phyloP scores from a whole-genome alignment of 2,797 vertebrate species.

The Corythornis leucogaster region DNA sequence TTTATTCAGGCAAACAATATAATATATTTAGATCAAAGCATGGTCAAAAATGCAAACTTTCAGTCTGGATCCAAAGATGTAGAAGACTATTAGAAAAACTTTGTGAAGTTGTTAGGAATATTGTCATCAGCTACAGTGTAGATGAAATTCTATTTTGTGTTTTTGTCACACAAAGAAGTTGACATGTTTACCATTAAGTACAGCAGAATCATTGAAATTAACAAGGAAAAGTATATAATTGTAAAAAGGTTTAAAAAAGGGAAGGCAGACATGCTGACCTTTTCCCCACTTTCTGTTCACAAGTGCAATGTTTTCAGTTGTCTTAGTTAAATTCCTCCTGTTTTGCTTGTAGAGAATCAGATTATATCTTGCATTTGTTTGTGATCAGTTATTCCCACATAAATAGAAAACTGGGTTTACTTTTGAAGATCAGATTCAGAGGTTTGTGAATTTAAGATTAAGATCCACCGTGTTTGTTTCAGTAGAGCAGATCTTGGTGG shows the following conservation, averaged over 20 bases:
- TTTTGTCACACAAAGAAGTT: neutral
- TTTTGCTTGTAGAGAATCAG: neutral
- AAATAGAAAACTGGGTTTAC: neutral
- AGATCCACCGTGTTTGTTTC: neutral
- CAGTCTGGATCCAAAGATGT: neutral
- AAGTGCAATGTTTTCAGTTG: neutral
- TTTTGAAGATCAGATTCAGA: neutral
- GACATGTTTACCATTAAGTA: neutral
- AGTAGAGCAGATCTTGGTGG: neutral
- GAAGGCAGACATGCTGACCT: neutral
- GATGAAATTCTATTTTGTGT: neutral
- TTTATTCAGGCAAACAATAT: neutral
- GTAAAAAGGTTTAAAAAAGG: neutral
- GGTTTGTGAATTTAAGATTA: neutral
- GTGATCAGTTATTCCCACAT: neutral
- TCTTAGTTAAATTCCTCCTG: neutral
- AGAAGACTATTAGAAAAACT: neutral
- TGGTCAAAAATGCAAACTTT: constrained; percentile 14
- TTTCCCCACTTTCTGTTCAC: neutral
- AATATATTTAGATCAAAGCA: neutral
- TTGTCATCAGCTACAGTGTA: neutral
- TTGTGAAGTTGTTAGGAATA: neutral
- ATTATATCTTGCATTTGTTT: neutral
- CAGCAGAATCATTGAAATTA: neutral
- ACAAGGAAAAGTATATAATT: neutral